These are phyloP conservation scores for Lophius americanus DNA, from an alignment of 2,797 vertebrate genomes.

Conservation along the genomic window DNA sequence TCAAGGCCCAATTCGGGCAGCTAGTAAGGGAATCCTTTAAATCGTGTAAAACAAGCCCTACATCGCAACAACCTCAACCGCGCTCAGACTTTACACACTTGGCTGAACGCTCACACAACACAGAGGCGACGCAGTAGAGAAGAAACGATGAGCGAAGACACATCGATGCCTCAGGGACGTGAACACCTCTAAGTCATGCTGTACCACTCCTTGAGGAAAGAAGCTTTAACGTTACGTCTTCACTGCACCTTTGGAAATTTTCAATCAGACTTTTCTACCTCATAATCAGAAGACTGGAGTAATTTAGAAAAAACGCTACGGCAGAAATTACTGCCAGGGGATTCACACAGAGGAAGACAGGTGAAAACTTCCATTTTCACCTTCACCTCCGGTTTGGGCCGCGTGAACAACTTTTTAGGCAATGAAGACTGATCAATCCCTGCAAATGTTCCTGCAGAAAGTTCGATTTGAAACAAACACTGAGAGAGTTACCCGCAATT, in stretches of 20 bases:
- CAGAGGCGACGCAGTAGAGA: conserved; percentile 10
- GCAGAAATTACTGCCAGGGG: conserved; percentile 15
- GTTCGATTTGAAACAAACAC: conserved; percentile 43
- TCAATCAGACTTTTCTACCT: conserved; percentile 4
- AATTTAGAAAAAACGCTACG: neutral
- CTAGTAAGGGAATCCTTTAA: too few species aligned
- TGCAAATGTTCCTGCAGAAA: conserved; percentile 46
- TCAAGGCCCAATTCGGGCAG: too few species aligned
- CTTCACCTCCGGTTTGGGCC: neutral
- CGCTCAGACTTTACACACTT: conserved; percentile 52
- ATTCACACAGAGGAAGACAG: conserved; percentile 20
- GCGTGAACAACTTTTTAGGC: conserved; percentile 4
- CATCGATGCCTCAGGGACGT: conserved; percentile 21
- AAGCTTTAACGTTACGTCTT: neutral
- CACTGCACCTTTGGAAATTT: neutral
- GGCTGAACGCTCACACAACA: conserved; percentile 39
- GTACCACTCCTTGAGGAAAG: neutral
- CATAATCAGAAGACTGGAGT: conserved; percentile 8
- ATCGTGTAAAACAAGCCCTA: too few species aligned
- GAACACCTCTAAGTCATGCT: conserved; percentile 22
- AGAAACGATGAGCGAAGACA: conserved; percentile 37
- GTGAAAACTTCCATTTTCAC: neutral
- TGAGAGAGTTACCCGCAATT: conserved; percentile 53
- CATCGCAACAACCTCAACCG: too few species aligned
- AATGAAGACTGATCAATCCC: conserved; percentile 27